These are phyloP conservation scores for Nemurella pictetii DNA, from an alignment of 2,888 invertebrate genomes.

Conservation along the genomic window DNA sequence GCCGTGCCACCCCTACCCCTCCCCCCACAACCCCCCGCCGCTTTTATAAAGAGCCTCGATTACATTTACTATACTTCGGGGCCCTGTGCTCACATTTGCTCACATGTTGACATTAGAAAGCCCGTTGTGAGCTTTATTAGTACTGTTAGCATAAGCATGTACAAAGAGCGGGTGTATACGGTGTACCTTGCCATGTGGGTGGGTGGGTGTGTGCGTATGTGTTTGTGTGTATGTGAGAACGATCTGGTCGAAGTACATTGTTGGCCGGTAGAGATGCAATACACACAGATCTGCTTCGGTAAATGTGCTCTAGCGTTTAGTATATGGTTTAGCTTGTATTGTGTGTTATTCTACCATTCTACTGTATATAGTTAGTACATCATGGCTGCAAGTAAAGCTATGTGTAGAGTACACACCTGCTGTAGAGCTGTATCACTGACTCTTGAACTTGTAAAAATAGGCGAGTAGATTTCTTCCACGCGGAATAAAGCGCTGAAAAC, in stretches of 20 bases:
- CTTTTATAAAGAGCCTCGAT: background rate
- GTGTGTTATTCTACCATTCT: background rate
- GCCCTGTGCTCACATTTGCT: background rate
- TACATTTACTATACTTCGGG: background rate
- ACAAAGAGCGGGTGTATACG: background rate
- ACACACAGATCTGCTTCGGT: background rate
- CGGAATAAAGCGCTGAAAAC: background rate
- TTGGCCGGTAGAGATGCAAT: background rate
- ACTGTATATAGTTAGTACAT: no score
- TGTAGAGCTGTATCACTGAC: no score
- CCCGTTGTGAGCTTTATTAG: slow-evolving; percentile 18
- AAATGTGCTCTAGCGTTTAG: background rate
- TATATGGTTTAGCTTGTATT: background rate
- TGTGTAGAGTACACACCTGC: no score
- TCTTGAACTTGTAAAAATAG: background rate
- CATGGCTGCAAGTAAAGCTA: no score
- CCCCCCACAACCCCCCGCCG: background rate
- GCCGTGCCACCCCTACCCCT: background rate
- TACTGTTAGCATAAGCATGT: slow-evolving; percentile 2
- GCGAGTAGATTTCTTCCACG: background rate
- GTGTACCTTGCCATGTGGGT: background rate
- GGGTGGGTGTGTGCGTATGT: no score
- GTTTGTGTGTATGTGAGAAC: background rate
- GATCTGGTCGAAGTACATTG: background rate
- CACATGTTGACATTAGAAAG: slow-evolving; percentile 8